These are phyloP conservation scores for Pteronura brasiliensis DNA, from an alignment of 2,113 vertebrate genomes.

Conservation along the genomic window DNA sequence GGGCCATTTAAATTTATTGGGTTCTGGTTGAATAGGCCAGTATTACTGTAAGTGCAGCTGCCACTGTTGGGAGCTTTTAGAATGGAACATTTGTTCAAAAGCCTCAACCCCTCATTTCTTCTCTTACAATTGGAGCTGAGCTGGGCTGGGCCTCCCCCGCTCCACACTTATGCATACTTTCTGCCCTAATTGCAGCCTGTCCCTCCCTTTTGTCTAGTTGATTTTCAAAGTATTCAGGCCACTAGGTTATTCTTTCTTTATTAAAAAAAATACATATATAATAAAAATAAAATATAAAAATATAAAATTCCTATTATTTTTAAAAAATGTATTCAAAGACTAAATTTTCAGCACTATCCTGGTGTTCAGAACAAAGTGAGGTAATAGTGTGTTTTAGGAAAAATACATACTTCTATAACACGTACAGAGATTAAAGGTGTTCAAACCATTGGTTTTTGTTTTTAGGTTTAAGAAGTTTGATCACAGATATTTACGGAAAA, in stretches of 20 bases:
- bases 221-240: slow-evolving; percentile 61
- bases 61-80: slow-evolving; percentile 61
- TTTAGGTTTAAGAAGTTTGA: slow-evolving; percentile 96
- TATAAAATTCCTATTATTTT: neutral
- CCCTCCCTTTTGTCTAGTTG: slow-evolving; percentile 70
- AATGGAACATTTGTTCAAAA: slow-evolving; percentile 67
- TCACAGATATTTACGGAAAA: slow-evolving; percentile 90
- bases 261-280: neutral
- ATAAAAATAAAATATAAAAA: too few species aligned
- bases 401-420: neutral
- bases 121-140: slow-evolving; percentile 48
- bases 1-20: slow-evolving; percentile 65
- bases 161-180: neutral
- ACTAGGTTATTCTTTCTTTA: slow-evolving; percentile 32
- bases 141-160: slow-evolving; percentile 22
- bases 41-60: slow-evolving; percentile 74
- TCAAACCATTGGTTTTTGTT: slow-evolving; percentile 6
- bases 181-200: slow-evolving; percentile 73
- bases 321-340: neutral
- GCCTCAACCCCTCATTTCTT: slow-evolving; percentile 43
- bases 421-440: neutral
- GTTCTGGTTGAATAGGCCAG: slow-evolving; percentile 71
- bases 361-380: slow-evolving; percentile 11
- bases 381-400: neutral
- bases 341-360: neutral